Evolutionary conservation across 2,113 vertebrate species (phyloP), one percentile per base, ranked within the genome.

Genomic region (Elephantulus edwardii): DNA sequence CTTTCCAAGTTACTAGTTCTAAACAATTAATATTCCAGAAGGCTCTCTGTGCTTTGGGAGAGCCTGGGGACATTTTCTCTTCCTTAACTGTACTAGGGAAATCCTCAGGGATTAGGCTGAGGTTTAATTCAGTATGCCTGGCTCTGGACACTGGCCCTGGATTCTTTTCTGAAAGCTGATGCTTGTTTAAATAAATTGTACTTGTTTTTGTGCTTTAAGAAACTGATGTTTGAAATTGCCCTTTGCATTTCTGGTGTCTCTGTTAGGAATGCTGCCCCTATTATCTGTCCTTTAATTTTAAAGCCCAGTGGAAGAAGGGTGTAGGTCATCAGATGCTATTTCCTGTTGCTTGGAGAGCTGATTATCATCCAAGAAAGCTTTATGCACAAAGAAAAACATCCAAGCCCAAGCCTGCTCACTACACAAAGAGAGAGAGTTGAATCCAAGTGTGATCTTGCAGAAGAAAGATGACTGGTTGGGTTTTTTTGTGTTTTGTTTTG

Each of bases 301-400:
- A 75, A 95, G 93, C 74, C 91, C 92, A 52, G 81, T 86, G 86
- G 94, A 56, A 87, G 91, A 66, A 77, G 94, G 80, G 89, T 95
- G 8, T 84, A 97, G 94, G 93, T 95, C 96, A 96, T 86, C 89
- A 56, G 94, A 91, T 91, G 94, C 94, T 95, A 87, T 97, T 97
- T 97, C 97, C 97, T 97, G 96, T 97, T 97, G 95, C 90, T 95
- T 95, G 96, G 95, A 94, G 91, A 96, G 58, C 94, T 91, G 12
- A 83, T 90, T 85, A 64, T 79, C 90, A 74, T 94, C 93, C 94
- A 92, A 95, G 89, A 94, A 93, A 90, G 56, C 85, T 93, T 68
- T 74, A 30, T 74, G 83, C 8, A 17, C 93, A 89, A 94, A 68
- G 68, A 93, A 93, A 92, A 48, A 52, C 50, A 54, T 95, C 95